Percentiles rank a stretch among this genome's conserved stretches.
Evolutionary conservation across 2,797 vertebrate genomes (phyloP).

Genomic region (Anas bernieri): DNA sequence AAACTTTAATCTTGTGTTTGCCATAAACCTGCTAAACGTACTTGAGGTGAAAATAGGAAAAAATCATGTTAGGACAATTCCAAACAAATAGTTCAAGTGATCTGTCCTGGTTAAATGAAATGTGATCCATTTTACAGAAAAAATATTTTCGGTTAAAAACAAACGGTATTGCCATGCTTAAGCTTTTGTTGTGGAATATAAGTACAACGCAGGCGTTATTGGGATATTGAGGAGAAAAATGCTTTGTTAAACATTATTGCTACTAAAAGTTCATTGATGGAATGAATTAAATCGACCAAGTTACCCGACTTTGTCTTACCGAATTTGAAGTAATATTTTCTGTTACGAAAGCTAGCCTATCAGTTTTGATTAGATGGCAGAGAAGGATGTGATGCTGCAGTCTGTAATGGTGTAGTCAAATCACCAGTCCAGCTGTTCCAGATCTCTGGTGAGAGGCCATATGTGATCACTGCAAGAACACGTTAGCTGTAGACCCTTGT

Average conservation of each 20-base stretch:
- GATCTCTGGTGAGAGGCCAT: constrained; percentile 23
- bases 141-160: background rate
- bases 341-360: background rate
- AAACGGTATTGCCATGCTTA: background rate
- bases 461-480: background rate
- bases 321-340: background rate
- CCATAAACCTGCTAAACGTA: background rate
- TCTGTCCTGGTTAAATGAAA: background rate
- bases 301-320: background rate
- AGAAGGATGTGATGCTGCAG: background rate
- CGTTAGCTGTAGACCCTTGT: background rate
- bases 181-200: background rate
- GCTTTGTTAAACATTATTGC: background rate
- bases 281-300: background rate
- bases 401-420: background rate
- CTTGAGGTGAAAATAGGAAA: background rate
- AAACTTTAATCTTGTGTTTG: background rate
- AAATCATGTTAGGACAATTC: background rate
- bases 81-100: background rate
- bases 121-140: background rate
- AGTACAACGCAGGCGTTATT: background rate
- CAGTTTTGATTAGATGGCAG: background rate
- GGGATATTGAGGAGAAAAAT: background rate
- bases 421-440: background rate
- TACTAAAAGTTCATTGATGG: background rate